phyloP scores from a whole-genome alignment of 2,888 invertebrate species.

The Lithophane socia region DNA sequence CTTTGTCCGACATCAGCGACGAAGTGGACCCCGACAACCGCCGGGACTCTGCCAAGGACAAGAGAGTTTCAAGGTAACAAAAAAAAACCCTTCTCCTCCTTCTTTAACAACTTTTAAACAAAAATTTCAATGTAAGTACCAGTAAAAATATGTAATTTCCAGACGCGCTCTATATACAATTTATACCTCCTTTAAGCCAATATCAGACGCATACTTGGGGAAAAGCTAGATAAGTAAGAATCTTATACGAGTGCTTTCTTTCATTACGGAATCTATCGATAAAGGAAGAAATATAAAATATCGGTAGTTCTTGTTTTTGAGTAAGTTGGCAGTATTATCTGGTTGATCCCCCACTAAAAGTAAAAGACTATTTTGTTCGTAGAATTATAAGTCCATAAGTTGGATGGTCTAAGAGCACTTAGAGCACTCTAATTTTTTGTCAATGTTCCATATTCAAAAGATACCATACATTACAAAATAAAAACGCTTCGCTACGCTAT shows the following conservation, averaged over 20 bases:
- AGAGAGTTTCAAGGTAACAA: slow-evolving; percentile 19
- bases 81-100: not conserved
- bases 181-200: not conserved
- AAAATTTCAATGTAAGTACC: not conserved
- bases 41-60: slow-evolving; percentile 34
- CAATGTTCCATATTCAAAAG: too few species aligned
- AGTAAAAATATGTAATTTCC: not conserved
- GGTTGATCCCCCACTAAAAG: not conserved
- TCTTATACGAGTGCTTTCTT: not conserved
- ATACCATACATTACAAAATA: too few species aligned
- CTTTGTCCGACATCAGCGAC: slow-evolving; percentile 85
- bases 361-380: not conserved
- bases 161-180: too few species aligned
- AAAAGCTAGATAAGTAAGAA: not conserved
- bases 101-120: not conserved
- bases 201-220: not conserved
- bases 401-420: not conserved
- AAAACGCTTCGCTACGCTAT: too few species aligned
- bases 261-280: not conserved
- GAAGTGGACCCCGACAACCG: slow-evolving; percentile 72
- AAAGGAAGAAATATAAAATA: not conserved
- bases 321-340: not conserved
- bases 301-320: not conserved
- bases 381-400: not conserved
- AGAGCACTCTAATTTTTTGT: too few species aligned